phyloP scores from a whole-genome alignment of 2,888 invertebrate genomes.

The Rhogogaster chlorosoma region DNA sequence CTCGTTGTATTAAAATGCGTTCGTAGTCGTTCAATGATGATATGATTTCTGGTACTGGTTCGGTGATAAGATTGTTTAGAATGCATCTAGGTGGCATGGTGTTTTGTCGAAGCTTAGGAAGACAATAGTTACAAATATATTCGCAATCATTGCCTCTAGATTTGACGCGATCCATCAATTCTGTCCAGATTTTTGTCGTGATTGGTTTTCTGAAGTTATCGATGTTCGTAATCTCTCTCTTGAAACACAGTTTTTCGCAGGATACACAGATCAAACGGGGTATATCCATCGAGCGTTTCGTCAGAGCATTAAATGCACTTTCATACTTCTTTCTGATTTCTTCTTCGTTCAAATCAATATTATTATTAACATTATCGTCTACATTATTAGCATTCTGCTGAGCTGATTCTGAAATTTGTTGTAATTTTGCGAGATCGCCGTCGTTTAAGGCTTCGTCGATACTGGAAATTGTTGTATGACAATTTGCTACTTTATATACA shows the following conservation, averaged over 20 bases:
- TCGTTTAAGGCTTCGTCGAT: slow-evolving; percentile 53
- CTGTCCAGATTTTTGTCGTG: slow-evolving; percentile 50
- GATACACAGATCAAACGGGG: slow-evolving; percentile 57
- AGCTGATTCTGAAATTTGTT: slow-evolving; percentile 13
- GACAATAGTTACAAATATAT: slow-evolving; percentile 53
- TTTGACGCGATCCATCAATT: slow-evolving; percentile 44
- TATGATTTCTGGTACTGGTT: no score
- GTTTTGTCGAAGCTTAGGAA: slow-evolving; percentile 57
- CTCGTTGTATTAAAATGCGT: slow-evolving; percentile 66
- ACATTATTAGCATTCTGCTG: slow-evolving; percentile 39
- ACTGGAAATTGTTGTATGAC: neutral
- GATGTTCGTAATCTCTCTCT: slow-evolving; percentile 53
- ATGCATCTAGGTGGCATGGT: slow-evolving; percentile 63
- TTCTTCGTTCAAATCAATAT: slow-evolving; percentile 57
- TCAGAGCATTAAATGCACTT: slow-evolving; percentile 56
- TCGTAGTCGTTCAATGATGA: slow-evolving; percentile 64
- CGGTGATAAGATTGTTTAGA: slow-evolving; percentile 61
- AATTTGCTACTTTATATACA: slow-evolving; percentile 43
- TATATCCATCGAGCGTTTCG: slow-evolving; percentile 55
- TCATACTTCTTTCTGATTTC: slow-evolving; percentile 52
- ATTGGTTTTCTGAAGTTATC: slow-evolving; percentile 54
- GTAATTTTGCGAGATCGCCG: slow-evolving; percentile 38
- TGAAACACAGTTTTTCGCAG: slow-evolving; percentile 60
- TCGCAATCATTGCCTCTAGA: neutral
- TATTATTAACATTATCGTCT: slow-evolving; percentile 1